Conservation (phyloP, 2,888 invertebrate genomes). For the Athalia cordata region DNA sequence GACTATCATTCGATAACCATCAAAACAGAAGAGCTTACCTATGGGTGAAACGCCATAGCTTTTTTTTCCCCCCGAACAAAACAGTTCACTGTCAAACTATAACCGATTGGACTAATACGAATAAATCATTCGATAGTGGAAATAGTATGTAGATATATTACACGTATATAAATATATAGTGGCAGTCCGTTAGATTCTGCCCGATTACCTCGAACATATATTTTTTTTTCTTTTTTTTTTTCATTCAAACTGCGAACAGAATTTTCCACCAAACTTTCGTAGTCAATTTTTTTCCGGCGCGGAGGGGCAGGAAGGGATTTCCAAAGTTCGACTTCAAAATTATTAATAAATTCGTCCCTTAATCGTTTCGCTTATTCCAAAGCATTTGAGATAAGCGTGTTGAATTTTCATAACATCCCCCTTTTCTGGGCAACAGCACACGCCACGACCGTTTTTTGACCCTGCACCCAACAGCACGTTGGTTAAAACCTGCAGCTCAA, state of each 20-base stretch:
- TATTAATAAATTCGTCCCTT: slow-evolving; percentile 38
- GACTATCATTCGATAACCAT: slow-evolving; percentile 28
- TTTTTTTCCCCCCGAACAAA: neutral
- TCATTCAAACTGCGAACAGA: too few relatives aligned
- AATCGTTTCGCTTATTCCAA: slow-evolving; percentile 40
- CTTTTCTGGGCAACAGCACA: slow-evolving; percentile 34
- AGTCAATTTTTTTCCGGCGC: neutral
- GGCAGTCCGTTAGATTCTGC: too few relatives aligned
- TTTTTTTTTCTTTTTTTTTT: too few relatives aligned
- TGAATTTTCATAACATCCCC: slow-evolving; percentile 42
- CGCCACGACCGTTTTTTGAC: slow-evolving; percentile 19
- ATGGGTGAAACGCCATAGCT: neutral
- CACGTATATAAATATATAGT: too few relatives aligned
- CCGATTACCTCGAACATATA: too few relatives aligned
- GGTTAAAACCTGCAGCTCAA: too few relatives aligned
- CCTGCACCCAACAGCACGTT: neutral
- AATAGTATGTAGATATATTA: neutral
- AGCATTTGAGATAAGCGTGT: slow-evolving; percentile 32
- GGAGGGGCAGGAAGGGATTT: neutral
- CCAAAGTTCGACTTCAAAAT: slow-evolving; percentile 11
- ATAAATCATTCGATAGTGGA: slow-evolving; percentile 1
- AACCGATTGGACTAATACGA: slow-evolving; percentile 5
- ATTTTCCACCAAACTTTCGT: too few relatives aligned
- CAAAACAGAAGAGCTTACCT: neutral
- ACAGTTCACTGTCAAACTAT: slow-evolving; percentile 12